A percentile compares a stretch with the other conserved stretches of the same genome.
Conservation (phyloP, 2,888 invertebrate species). For the Ramazzottius varieornatus region DNA sequence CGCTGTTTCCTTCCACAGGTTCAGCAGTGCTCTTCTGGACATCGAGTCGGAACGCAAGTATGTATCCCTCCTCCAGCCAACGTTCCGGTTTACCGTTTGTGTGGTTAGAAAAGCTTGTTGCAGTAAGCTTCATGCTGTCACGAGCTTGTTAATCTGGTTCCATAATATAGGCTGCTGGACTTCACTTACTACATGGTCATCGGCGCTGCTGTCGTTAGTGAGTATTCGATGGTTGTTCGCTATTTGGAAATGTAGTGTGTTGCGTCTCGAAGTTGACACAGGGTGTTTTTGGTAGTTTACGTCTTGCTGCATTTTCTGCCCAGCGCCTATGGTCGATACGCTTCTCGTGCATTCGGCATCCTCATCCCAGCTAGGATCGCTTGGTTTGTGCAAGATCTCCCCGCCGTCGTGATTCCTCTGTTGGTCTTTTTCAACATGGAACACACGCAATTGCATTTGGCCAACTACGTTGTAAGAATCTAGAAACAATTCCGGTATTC, state of each 20-base stretch:
- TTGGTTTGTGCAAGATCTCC: slow-evolving; percentile 24
- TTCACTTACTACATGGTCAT: not conserved
- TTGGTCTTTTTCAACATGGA: slow-evolving; percentile 9
- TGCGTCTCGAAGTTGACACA: too few species aligned
- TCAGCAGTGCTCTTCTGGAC: not conserved
- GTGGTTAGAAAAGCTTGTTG: too few species aligned
- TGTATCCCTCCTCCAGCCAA: too few species aligned
- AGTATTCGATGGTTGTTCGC: too few species aligned
- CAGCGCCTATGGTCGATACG: not conserved
- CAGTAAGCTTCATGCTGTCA: too few species aligned
- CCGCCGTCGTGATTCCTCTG: slow-evolving; percentile 19
- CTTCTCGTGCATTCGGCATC: slow-evolving; percentile 6
- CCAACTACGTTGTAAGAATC: not conserved
- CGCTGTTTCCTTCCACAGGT: not conserved
- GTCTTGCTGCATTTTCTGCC: not conserved
- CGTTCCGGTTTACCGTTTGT: too few species aligned
- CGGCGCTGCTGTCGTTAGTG: not conserved
- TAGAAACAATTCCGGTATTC: too few species aligned
- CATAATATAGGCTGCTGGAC: too few species aligned
- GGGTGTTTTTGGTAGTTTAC: not conserved
- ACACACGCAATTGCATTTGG: slow-evolving; percentile 8
- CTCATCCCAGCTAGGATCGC: slow-evolving; percentile 14
- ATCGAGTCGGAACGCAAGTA: not conserved
- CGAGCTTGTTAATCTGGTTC: too few species aligned
- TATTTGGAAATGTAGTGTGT: too few species aligned